Percentiles rank a stretch among this genome's conserved stretches.
Evolutionary conservation across 2,888 invertebrate genomes (phyloP).

Genomic region (Callinectes sapidus): DNA sequence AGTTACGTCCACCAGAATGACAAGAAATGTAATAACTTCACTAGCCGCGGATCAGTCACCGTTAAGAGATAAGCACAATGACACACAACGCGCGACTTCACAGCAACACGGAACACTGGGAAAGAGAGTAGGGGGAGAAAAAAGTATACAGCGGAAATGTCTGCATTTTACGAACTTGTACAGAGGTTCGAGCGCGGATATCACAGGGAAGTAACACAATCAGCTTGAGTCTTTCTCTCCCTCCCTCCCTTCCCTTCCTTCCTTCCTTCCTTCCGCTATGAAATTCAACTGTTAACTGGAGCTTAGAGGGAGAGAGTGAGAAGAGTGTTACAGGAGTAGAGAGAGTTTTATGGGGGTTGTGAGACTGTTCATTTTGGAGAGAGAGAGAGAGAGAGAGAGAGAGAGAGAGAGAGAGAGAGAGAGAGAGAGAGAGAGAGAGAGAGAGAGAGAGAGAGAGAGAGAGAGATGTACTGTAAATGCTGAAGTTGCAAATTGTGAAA

Average conservation of each 20-base stretch:
- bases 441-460: conserved; percentile 23
- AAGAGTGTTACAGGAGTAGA: not conserved
- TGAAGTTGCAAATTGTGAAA: conserved; percentile 10
- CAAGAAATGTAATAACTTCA: not conserved
- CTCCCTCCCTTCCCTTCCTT: conserved; percentile 11
- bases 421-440: conserved; percentile 14
- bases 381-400: conserved; percentile 44
- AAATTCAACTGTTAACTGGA: conserved; percentile 21
- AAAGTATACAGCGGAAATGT: not conserved
- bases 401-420: conserved; percentile 49
- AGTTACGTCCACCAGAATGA: not conserved
- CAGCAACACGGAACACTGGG: not conserved
- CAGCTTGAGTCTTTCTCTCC: conserved; percentile 20
- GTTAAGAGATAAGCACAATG: conserved; percentile 2
- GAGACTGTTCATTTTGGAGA: conserved; percentile 2
- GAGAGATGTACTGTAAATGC: not conserved
- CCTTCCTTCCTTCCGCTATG: conserved; percentile 24
- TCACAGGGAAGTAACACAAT: conserved; percentile 21
- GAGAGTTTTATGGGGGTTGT: not conserved
- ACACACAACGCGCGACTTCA: conserved; percentile 35
- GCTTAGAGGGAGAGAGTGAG: conserved; percentile 9
- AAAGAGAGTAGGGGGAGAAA: not conserved
- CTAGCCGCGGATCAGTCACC: not conserved
- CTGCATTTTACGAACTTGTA: not conserved
- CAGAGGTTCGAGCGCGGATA: not conserved